Percentiles rank a stretch among this genome's conserved stretches.
Conservation (phyloP, 2,113 vertebrate species). For the Ictidomys tridecemlineatus region DNA sequence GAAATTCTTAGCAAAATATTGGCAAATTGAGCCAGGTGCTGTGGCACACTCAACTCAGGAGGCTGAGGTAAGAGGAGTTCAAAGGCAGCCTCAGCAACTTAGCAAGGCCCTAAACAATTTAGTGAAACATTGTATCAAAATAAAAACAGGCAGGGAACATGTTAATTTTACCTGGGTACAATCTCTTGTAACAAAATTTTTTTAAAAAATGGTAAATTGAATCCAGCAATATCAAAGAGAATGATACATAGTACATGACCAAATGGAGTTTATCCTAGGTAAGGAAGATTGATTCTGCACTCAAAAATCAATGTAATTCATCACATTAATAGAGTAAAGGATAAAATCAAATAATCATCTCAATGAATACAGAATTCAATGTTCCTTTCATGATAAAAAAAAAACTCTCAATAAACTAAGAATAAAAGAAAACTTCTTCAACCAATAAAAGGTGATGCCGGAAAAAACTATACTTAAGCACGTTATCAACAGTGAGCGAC, state of each 20-base stretch:
- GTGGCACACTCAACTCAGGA: no score
- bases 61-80: no score
- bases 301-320: background rate
- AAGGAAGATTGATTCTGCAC: background rate
- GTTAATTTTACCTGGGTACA: no score
- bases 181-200: no score
- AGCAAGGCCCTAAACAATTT: no score
- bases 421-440: slow-evolving; percentile 9
- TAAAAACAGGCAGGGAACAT: no score
- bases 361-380: background rate
- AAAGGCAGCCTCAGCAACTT: no score
- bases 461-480: background rate
- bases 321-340: background rate
- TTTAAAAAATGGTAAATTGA: background rate
- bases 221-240: background rate
- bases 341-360: background rate
- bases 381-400: background rate
- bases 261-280: background rate
- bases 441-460: background rate
- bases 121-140: no score
- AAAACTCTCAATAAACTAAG: background rate
- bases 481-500: background rate
- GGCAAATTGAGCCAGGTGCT: background rate
- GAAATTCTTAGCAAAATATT: slow-evolving; percentile 25
- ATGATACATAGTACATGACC: background rate